phyloP scores from a whole-genome alignment of 2,797 vertebrate species.

The Schizopygopsis pylzovi region DNA sequence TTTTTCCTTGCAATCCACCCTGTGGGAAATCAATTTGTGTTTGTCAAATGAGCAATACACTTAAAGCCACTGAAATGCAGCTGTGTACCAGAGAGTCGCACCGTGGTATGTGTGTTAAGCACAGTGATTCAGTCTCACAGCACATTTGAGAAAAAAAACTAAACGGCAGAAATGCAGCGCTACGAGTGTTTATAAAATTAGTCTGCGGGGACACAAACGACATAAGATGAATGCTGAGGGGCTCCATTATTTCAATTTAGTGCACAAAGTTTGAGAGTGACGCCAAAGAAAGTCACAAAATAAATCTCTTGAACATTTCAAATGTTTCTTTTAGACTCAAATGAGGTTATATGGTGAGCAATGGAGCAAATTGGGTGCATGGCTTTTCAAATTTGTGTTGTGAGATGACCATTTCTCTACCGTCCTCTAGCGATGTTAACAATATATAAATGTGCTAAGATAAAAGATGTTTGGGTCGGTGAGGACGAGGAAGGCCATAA shows the following conservation, averaged over 20 bases:
- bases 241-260: not conserved
- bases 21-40: slow-evolving; percentile 39
- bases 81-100: slow-evolving; percentile 4
- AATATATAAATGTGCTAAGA: not conserved
- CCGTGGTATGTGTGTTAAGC: not conserved
- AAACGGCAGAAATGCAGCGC: not conserved
- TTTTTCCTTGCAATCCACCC: slow-evolving; percentile 7
- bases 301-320: not conserved
- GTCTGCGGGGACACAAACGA: slow-evolving; percentile 10
- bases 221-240: slow-evolving; percentile 17
- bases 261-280: not conserved
- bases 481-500: not conserved
- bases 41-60: slow-evolving; percentile 36
- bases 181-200: slow-evolving; percentile 31
- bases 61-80: slow-evolving; percentile 37
- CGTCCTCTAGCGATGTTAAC: not conserved
- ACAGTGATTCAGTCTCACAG: not conserved
- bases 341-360: too few species aligned
- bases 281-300: not conserved
- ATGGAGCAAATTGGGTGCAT: not conserved
- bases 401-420: not conserved
- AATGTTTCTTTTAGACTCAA: not conserved
- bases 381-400: not conserved
- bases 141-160: not conserved
- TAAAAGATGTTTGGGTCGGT: slow-evolving; percentile 34